Percentiles rank a stretch among this genome's conserved stretches.
Evolutionary conservation across 2,888 invertebrate genomes (phyloP).

Genomic region (Mycogona germanica): DNA sequence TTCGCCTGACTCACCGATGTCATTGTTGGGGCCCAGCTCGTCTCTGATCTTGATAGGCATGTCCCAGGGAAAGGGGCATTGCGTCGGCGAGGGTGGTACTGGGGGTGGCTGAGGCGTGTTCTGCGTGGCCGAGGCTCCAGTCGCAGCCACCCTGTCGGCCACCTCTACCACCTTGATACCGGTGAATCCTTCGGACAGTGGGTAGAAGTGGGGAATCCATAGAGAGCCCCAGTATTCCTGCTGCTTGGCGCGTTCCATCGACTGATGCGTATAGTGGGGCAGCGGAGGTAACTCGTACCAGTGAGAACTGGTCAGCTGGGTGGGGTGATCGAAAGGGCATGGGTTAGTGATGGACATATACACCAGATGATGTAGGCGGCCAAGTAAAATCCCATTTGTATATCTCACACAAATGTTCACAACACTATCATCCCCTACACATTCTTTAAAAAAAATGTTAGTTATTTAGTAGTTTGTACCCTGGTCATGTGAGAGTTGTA

Average conservation of each 20-base stretch:
- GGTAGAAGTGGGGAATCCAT: constrained; percentile 58
- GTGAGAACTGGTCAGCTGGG: constrained; percentile 42
- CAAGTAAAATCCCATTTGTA: too few species aligned
- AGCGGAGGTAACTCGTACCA: constrained; percentile 32
- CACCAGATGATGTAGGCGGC: too few species aligned
- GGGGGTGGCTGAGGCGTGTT: background rate
- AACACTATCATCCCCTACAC: background rate
- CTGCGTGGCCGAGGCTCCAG: too few species aligned
- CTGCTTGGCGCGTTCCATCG: constrained; percentile 7
- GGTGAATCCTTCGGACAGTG: constrained; percentile 51
- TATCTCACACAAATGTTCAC: background rate
- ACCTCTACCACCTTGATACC: constrained; percentile 51
- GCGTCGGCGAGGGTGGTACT: background rate
- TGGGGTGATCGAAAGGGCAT: too few species aligned
- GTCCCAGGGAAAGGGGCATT: constrained; percentile 12
- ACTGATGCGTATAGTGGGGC: constrained; percentile 24
- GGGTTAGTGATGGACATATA: too few species aligned
- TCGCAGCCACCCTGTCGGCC: constrained; percentile 34
- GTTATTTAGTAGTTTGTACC: constrained; percentile 34
- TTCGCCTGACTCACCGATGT: background rate
- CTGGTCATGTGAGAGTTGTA: constrained; percentile 87
- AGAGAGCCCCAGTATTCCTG: constrained; percentile 40
- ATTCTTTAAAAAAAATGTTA: background rate
- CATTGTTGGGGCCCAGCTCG: background rate
- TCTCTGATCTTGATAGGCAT: background rate